These are phyloP conservation scores for Parauchenoglanis ngamensis DNA, from an alignment of 2,797 vertebrate genomes.

Conservation along the genomic window DNA sequence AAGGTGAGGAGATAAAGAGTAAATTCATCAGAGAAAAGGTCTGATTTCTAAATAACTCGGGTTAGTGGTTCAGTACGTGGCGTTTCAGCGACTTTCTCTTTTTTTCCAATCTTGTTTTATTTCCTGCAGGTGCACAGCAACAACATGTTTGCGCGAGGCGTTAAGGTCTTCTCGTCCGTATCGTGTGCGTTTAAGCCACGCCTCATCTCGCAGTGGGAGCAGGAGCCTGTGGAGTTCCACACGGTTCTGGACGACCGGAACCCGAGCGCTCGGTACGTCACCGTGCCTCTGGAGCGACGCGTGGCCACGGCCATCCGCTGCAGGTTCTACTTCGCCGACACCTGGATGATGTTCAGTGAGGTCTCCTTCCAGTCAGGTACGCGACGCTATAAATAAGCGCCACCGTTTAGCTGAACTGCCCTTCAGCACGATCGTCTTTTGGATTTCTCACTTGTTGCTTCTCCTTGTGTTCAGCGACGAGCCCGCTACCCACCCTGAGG, in stretches of 20 bases:
- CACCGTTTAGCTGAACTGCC: neutral
- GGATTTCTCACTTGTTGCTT: neutral
- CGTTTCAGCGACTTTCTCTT: neutral
- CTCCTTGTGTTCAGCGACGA: slow-evolving; percentile 29
- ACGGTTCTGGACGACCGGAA: slow-evolving; percentile 89
- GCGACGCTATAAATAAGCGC: neutral
- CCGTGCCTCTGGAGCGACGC: slow-evolving; percentile 79
- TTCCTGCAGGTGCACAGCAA: slow-evolving; percentile 86
- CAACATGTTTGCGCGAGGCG: slow-evolving; percentile 87
- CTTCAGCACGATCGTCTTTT: neutral
- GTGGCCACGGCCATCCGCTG: slow-evolving; percentile 81
- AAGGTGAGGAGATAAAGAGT: slow-evolving; percentile 69
- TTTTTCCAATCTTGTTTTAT: neutral
- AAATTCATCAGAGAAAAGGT: no score
- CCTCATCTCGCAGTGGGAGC: slow-evolving; percentile 78
- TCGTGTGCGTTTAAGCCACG: slow-evolving; percentile 83
- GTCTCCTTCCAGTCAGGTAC: slow-evolving; percentile 89
- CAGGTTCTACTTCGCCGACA: slow-evolving; percentile 84
- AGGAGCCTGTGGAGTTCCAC: slow-evolving; percentile 73
- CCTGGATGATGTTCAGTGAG: slow-evolving; percentile 94
- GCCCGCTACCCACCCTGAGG: slow-evolving; percentile 37
- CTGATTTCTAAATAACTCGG: neutral
- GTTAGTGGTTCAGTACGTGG: neutral
- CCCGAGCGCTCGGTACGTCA: slow-evolving; percentile 88
- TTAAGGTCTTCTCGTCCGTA: slow-evolving; percentile 88